phyloP scores from a whole-genome alignment of 2,113 vertebrate genomes.

The Podocnemis expansa region DNA sequence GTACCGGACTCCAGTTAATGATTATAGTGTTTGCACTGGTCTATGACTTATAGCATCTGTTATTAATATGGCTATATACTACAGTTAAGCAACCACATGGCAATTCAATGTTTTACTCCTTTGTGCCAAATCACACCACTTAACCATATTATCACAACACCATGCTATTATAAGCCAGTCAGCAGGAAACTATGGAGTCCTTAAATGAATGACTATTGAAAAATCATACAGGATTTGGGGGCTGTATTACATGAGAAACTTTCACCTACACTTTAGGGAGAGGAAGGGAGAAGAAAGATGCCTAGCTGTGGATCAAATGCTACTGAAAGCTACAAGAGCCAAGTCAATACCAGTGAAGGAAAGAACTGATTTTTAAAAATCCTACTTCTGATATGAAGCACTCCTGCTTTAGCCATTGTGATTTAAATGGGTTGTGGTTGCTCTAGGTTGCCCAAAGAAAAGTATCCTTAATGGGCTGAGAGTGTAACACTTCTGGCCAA shows the following conservation, averaged over 20 bases:
- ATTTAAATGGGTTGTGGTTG: constrained; percentile 57
- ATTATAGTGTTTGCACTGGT: constrained; percentile 12
- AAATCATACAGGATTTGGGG: not conserved
- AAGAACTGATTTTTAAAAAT: constrained; percentile 52
- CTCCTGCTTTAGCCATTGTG: constrained; percentile 5
- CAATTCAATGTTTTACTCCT: constrained; percentile 19
- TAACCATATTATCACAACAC: constrained; percentile 59
- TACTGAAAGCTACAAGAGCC: constrained; percentile 26
- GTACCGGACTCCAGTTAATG: not conserved
- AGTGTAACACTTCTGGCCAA: not conserved
- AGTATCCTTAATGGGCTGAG: constrained; percentile 28
- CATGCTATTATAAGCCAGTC: constrained; percentile 18
- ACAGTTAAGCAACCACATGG: not conserved
- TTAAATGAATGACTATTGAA: constrained; percentile 9
- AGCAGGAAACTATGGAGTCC: constrained; percentile 24
- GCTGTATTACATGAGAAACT: constrained; percentile 7
- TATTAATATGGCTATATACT: not conserved
- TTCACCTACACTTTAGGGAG: not conserved
- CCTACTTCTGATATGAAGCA: constrained; percentile 29
- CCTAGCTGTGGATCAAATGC: constrained; percentile 34
- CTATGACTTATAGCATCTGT: constrained; percentile 13
- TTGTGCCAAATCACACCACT: constrained; percentile 28
- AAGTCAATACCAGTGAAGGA: constrained; percentile 29
- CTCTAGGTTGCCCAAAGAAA: constrained; percentile 32
- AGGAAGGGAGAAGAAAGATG: constrained; percentile 24